Evolutionary conservation across 2,797 vertebrate genomes (phyloP).

Genomic region (Danio kyathit): DNA sequence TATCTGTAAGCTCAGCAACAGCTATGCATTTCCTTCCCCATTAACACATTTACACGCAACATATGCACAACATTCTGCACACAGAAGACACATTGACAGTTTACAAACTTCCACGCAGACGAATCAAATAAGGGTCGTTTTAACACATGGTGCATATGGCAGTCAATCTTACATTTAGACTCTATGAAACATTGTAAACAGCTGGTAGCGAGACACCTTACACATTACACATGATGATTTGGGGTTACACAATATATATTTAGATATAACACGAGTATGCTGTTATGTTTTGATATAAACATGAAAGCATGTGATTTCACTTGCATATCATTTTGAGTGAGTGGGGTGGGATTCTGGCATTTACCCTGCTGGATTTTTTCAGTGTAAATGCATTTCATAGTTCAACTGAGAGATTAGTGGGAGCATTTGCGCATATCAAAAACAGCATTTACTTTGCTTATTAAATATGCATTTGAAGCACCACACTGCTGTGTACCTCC

Average conservation of each 20-base stretch:
- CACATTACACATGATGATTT: slow-evolving; percentile 1
- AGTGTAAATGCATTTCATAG: slow-evolving; percentile 30
- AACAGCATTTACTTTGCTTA: slow-evolving; percentile 43
- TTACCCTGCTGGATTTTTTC: slow-evolving; percentile 14
- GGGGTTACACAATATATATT: not conserved
- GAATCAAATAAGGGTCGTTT: not conserved
- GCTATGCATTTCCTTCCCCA: slow-evolving; percentile 8
- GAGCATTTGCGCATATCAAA: slow-evolving; percentile 34
- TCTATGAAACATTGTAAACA: not conserved
- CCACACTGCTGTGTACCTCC: slow-evolving; percentile 11
- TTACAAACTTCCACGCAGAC: not conserved
- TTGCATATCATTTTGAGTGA: not conserved
- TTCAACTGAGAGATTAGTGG: slow-evolving; percentile 37
- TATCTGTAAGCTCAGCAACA: not conserved
- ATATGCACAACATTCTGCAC: slow-evolving; percentile 11
- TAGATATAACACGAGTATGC: not conserved
- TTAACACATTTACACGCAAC: slow-evolving; percentile 27
- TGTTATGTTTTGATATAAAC: slow-evolving; percentile 21
- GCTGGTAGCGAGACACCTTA: not conserved
- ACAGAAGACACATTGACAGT: not conserved
- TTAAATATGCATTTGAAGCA: slow-evolving; percentile 49
- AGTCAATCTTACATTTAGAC: not conserved
- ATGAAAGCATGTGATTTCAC: not conserved
- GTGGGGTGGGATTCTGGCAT: slow-evolving; percentile 31
- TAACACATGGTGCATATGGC: not conserved